A percentile compares a stretch with the other conserved stretches of the same genome.
phyloP scores from a whole-genome alignment of 2,888 invertebrate genomes.

The Neuroscelio doddi region DNA sequence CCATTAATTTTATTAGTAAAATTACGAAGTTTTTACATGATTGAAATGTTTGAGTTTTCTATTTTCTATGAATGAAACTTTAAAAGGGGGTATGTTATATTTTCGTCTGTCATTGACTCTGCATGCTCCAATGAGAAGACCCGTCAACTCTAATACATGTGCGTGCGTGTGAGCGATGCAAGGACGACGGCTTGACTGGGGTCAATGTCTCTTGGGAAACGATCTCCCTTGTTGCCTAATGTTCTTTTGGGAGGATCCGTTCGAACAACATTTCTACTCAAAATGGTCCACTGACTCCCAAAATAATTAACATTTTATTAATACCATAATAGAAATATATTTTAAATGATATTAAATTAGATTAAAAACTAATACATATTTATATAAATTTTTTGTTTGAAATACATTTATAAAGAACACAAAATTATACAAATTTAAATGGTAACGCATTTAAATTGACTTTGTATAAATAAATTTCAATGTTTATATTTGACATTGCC shows the following conservation, averaged over 20 bases:
- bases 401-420: too few relatives aligned
- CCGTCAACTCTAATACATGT: constrained; percentile 25
- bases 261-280: constrained; percentile 27
- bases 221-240: constrained; percentile 37
- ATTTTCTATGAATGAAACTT: neutral
- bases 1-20: too few relatives aligned
- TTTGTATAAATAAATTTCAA: too few relatives aligned
- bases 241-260: constrained; percentile 35
- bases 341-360: too few relatives aligned
- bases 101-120: constrained; percentile 31
- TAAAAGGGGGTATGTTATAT: constrained; percentile 13
- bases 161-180: constrained; percentile 38
- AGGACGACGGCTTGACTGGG: constrained; percentile 37
- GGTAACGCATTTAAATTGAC: too few relatives aligned
- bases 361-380: too few relatives aligned
- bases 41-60: too few relatives aligned
- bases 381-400: too few relatives aligned
- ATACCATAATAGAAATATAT: too few relatives aligned
- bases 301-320: neutral
- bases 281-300: neutral
- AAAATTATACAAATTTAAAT: too few relatives aligned
- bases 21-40: too few relatives aligned
- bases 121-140: constrained; percentile 29
- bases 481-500: too few relatives aligned
- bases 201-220: constrained; percentile 41